Evolutionary conservation across 2,113 vertebrate species (phyloP), one percentile per base, ranked within the genome.

Genomic region (Atlantisia rogersi): DNA sequence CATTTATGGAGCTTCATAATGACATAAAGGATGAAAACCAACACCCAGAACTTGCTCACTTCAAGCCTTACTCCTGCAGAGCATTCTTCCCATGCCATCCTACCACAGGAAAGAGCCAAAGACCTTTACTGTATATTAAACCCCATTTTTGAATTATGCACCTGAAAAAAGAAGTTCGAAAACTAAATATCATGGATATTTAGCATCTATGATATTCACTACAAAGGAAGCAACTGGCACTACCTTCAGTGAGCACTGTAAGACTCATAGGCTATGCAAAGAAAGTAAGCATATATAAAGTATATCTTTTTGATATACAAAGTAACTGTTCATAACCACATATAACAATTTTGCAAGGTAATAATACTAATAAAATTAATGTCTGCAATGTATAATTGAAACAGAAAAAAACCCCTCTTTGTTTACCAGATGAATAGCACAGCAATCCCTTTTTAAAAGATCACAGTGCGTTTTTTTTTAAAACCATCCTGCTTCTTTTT

Each of bases 361-460:
- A 9, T 19, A 86, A 80, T 12, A 84, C 5, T 50, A 95, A 71
- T 70, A 77, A 80, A 82, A 63, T 16, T 86, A 63, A 76, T 88
- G 29, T 32, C 83, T 82, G 65, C 28, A 81, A 76, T 59, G 5
- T 86, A 22, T 40, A 59, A 94, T 13, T 84, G 56, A 59, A 71
- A 93, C 8, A 46, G 24, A 21, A 42, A 92, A 73, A 75, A 3
- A 0, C 0, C 48, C 3, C 55, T 20, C 52, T 22, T 76, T 86
- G 55, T 71, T 17, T 67, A 71, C 12, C 17, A 37, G 28, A 67
- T 20, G 10, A 87, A 53, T 90, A 88, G 92, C 12, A 83, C 7
- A 90, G 13, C 3, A 73, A 91, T 67, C 31, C 46, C 6, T 28
- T 90, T 82, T 59, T 0, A 74, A 63, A 89, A 76, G 37, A 55